Conservation (phyloP, 1,140 invertebrate genomes). For the Palaemon carinicauda region DNA sequence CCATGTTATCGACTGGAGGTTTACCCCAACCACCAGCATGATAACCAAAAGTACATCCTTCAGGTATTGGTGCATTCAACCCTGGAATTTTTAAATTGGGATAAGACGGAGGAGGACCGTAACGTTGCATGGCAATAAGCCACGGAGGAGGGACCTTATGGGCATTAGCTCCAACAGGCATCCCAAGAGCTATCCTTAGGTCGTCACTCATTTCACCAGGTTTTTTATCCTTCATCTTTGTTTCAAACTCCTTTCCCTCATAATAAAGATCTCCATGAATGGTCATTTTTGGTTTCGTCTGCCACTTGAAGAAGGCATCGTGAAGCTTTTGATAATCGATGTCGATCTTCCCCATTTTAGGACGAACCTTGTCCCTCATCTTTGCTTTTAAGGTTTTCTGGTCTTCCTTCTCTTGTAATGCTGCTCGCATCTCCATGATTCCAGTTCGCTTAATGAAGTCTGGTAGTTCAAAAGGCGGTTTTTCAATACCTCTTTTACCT, state of each 20-base stretch:
- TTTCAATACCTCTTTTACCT: constrained; percentile 98
- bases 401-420: constrained; percentile 98
- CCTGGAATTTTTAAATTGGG: constrained; percentile 97
- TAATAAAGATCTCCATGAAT: constrained; percentile 99
- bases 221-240: constrained; percentile 96
- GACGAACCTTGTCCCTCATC: constrained; percentile 95
- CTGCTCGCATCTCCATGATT: constrained; percentile 99
- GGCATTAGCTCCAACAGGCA: constrained; percentile 94
- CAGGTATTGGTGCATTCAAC: constrained; percentile 93
- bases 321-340: constrained; percentile 99
- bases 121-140: constrained; percentile 98
- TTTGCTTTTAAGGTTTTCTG: constrained; percentile 96
- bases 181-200: constrained; percentile 93
- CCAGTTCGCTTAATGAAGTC: constrained; percentile 99
- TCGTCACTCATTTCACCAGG: constrained; percentile 97
- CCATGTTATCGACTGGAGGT: constrained; percentile 98
- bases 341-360: constrained; percentile 99
- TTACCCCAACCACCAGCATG: constrained; percentile 99
- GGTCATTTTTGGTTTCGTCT: constrained; percentile 98
- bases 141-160: constrained; percentile 95
- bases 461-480: constrained; percentile 97
- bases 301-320: constrained; percentile 99
- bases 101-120: constrained; percentile 98
- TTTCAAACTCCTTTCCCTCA: constrained; percentile 99
- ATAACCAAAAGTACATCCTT: constrained; percentile 97